Conservation (phyloP, 2,113 vertebrate species). For the Notarius lentiginosus region DNA sequence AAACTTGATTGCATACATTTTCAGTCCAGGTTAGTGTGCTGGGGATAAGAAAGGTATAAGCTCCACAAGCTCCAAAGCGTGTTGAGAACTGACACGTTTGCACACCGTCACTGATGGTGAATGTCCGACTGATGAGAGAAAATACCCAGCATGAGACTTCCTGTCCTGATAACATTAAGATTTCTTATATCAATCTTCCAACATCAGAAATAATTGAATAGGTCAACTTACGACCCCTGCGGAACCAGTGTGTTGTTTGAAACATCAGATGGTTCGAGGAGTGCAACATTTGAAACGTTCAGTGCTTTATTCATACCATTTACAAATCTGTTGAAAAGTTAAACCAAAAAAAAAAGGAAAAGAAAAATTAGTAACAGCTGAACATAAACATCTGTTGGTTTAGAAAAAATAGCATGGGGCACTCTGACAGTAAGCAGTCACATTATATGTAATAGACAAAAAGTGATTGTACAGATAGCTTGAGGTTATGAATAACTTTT, state of each 20-base stretch:
- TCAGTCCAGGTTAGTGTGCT: constrained; percentile 54
- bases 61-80: constrained; percentile 79
- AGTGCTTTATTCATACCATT: constrained; percentile 67
- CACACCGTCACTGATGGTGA: constrained; percentile 52
- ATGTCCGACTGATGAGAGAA: constrained; percentile 54
- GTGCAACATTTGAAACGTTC: constrained; percentile 60
- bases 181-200: neutral
- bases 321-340: constrained; percentile 78
- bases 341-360: too few species aligned
- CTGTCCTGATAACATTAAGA: neutral
- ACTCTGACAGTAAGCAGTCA: neutral
- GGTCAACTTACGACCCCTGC: constrained; percentile 69
- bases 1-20: constrained; percentile 59
- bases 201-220: neutral
- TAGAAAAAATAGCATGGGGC: neutral
- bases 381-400: too few species aligned
- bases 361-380: neutral
- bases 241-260: constrained; percentile 68
- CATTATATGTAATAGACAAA: neutral
- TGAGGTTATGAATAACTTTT: neutral
- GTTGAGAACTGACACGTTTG: constrained; percentile 61
- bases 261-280: constrained; percentile 39
- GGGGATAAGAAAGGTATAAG: constrained; percentile 78
- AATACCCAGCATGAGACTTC: neutral
- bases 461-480: neutral